Base-by-base conservation (phyloP, 2,797 vertebrate species). In the Acipenser ruthenus region DNA sequence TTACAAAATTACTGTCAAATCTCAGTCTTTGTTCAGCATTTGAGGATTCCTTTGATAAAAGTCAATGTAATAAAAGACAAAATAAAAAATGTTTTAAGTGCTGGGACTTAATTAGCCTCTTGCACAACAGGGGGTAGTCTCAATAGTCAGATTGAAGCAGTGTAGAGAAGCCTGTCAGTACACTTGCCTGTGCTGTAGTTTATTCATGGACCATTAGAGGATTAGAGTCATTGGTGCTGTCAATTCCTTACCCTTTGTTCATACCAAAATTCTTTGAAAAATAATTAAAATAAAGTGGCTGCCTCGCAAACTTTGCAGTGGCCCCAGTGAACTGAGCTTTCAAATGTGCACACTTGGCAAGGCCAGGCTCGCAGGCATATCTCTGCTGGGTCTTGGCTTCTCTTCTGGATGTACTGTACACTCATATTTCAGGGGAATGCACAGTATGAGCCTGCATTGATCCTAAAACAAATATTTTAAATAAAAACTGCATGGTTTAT, bases 191-290 rank as follows among this genome's bases (percentile, higher is more conserved):
- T 53, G 49, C 49, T 49, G 53, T 48, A 15, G 6, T 55, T 12
- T 49, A 18, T 13, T 58, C 18, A 50, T 50, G 64, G 64, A 6
- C 49, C 9, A 56, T 56, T 66, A 62, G 48, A 61, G 58, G 23
- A 69, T 69, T 62, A 62, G 37, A 50, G 52, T 65, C 50, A 65
- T 7, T 12, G 50, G 10, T 61, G 13, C 15, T 7, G 37, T 59
- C 50, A 49, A 13, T 50, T 49, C 12, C 59, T 7, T 1, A n/a
- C 52, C 9, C 52, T 55, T 55, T n/a, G 52, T 55, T 55, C 52
- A 55, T 52, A 55, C 9, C 9, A 55, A 55, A 55, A 55, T 55
- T 4, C 52, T 10, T 10, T 55, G 9, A 55, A 37, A 37, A 55
- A 5, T 3, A 55, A 55, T 55, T 55, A 5, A 55, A 55, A 7